Percentiles rank a stretch among this genome's conserved stretches.
These are phyloP conservation scores for Sebastes itinus DNA, from an alignment of 2,797 vertebrate species.

Conservation along the genomic window DNA sequence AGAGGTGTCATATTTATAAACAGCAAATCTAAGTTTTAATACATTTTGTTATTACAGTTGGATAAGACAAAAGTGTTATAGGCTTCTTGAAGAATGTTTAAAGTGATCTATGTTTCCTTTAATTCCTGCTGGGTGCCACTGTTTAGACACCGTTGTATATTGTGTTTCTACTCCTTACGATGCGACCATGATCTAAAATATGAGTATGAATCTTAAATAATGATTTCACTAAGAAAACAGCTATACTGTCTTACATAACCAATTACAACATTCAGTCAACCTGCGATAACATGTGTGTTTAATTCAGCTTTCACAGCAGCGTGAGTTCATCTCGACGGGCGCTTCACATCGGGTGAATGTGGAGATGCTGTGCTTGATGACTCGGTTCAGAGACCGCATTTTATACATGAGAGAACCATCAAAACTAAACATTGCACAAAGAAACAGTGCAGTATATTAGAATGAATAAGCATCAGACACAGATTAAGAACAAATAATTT, in stretches of 20 bases:
- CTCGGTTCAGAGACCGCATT: not conserved
- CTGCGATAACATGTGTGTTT: not conserved
- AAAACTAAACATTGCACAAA: not conserved
- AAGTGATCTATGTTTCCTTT: not conserved
- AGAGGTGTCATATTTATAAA: not conserved
- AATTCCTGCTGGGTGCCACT: not conserved
- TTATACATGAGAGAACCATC: not conserved
- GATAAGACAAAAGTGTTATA: not conserved
- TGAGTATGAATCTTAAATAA: not conserved
- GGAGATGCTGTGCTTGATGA: not conserved
- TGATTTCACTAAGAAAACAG: not conserved
- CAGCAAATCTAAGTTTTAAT: not conserved
- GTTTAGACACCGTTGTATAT: not conserved
- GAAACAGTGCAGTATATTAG: not conserved
- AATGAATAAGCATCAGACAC: not conserved
- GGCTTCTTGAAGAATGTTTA: not conserved
- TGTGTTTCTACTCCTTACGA: not conserved
- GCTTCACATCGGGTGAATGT: not conserved
- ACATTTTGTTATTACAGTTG: not conserved
- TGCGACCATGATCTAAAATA: fast-evolving
- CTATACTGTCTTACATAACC: not conserved
- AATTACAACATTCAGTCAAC: not conserved
- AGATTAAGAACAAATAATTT: not conserved
- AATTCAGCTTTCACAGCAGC: not conserved
- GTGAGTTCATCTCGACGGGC: not conserved